Evolutionary conservation across 2,797 vertebrate species (phyloP).

Genomic region (Diglossa cyanea): DNA sequence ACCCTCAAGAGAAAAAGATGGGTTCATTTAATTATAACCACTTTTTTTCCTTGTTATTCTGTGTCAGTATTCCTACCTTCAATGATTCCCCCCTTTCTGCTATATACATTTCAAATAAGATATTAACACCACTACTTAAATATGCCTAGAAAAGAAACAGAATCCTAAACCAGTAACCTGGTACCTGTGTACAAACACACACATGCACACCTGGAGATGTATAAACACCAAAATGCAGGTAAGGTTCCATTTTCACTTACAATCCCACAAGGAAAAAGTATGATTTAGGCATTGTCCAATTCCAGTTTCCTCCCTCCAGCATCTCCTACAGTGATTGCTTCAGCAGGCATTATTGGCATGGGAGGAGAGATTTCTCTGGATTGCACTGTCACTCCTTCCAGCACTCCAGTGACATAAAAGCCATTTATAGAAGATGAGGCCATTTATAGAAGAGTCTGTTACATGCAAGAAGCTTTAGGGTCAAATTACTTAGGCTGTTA

Average conservation of each 20-base stretch:
- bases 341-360: background rate
- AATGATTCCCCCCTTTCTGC: background rate
- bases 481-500: background rate
- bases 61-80: background rate
- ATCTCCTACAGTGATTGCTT: background rate
- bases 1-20: background rate
- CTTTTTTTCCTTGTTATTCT: background rate
- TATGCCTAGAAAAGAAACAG: background rate
- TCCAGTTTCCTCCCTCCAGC: background rate
- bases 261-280: background rate
- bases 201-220: background rate
- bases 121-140: background rate
- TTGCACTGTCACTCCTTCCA: background rate
- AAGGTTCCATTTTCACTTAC: background rate
- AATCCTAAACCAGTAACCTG: background rate
- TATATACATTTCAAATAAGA: rapidly evolving
- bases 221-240: background rate
- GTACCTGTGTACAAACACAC: background rate
- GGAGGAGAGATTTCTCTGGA: background rate
- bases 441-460: background rate
- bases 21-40: background rate
- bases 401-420: background rate
- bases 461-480: background rate
- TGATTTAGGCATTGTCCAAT: background rate
- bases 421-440: background rate